A percentile compares a stretch with the other conserved stretches of the same genome.
Conservation (phyloP, 2,797 vertebrate genomes). For the Sebastes matsubarae region DNA sequence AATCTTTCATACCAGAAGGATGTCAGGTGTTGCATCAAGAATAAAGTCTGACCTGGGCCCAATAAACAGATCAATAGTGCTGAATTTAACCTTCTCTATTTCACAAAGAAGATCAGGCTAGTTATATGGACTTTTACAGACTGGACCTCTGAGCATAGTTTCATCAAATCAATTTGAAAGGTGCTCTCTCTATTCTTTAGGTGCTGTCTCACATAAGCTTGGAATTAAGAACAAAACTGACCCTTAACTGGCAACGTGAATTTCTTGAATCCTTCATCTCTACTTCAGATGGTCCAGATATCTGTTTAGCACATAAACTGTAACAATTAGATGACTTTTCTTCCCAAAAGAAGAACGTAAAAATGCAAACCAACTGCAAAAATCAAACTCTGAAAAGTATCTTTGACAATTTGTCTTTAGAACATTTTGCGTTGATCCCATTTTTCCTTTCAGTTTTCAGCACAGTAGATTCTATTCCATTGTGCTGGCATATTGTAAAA, state of each 20-base stretch:
- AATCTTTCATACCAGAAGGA: not conserved
- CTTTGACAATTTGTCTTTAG: not conserved
- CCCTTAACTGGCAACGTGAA: not conserved
- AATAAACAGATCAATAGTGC: not conserved
- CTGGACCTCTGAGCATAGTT: not conserved
- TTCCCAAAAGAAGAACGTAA: not conserved
- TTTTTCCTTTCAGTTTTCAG: constrained; percentile 11
- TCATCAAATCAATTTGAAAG: not conserved
- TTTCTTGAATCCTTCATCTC: not conserved
- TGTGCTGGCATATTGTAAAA: constrained; percentile 73
- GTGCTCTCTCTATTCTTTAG: constrained; percentile 21
- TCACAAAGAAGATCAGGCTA: not conserved
- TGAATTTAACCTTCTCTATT: not conserved
- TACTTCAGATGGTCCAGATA: not conserved
- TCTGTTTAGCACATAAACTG: constrained; percentile 1
- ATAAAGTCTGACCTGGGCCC: not conserved
- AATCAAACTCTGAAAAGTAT: constrained; percentile 31
- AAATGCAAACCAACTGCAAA: constrained; percentile 29
- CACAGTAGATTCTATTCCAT: constrained; percentile 53
- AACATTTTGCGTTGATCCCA: not conserved
- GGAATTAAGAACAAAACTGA: constrained; percentile 22
- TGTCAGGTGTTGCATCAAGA: not conserved
- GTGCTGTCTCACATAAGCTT: constrained; percentile 26
- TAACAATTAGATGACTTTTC: not conserved
- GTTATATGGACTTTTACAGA: not conserved